Evolutionary conservation across 2,113 vertebrate genomes (phyloP).

Genomic region (Capra hircus): DNA sequence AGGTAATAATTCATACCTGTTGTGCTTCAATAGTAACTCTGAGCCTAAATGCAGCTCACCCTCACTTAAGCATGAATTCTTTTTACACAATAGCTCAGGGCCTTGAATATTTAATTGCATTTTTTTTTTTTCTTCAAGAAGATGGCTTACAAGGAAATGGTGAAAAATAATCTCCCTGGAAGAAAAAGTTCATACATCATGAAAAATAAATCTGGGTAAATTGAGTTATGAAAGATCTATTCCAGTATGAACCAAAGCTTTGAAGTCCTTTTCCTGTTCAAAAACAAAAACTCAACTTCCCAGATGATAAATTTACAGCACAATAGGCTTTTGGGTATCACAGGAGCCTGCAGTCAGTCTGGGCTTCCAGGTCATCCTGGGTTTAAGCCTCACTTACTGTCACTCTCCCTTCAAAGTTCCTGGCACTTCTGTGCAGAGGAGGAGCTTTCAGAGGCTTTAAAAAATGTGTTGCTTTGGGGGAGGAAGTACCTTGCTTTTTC

Average conservation of each 20-base stretch:
- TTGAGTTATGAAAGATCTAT: slow-evolving; percentile 55
- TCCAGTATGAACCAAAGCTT: slow-evolving; percentile 12
- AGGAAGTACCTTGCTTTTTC: not conserved
- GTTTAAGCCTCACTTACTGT: slow-evolving; percentile 15
- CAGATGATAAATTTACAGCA: slow-evolving; percentile 32
- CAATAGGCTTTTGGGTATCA: not conserved
- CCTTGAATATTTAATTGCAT: slow-evolving; percentile 57
- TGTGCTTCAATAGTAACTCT: slow-evolving; percentile 39
- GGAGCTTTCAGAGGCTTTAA: not conserved
- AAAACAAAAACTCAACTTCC: slow-evolving; percentile 46
- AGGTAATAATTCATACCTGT: slow-evolving; percentile 68
- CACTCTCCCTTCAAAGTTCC: not conserved
- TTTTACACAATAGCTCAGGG: slow-evolving; percentile 61
- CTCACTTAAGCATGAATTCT: slow-evolving; percentile 49
- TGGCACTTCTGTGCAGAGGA: not conserved
- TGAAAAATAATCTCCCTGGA: slow-evolving; percentile 42
- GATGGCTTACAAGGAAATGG: slow-evolving; percentile 57
- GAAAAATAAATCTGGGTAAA: slow-evolving; percentile 57
- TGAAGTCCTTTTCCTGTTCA: slow-evolving; percentile 54
- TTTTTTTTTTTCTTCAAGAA: slow-evolving; percentile 38
- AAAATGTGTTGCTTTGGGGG: not conserved
- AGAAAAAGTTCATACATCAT: slow-evolving; percentile 9
- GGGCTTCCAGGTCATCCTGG: slow-evolving; percentile 11
- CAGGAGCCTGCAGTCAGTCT: not conserved
- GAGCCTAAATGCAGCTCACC: slow-evolving; percentile 31